These are phyloP conservation scores for Cataglyphis rosenhaueri DNA, from an alignment of 2,888 invertebrate species.

Conservation along the genomic window DNA sequence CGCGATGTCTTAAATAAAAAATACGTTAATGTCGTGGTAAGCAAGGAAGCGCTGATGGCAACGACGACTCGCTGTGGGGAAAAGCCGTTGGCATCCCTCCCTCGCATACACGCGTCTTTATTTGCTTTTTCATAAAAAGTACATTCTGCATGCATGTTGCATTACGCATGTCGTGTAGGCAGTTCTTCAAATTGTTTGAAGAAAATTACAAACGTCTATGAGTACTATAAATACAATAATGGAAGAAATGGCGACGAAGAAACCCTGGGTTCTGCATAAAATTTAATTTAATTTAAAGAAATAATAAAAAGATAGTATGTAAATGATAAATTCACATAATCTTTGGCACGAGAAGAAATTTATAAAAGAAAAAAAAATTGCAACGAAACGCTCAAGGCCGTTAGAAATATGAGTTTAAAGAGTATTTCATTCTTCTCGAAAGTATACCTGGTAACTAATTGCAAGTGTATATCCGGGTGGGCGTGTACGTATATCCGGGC, in stretches of 20 bases:
- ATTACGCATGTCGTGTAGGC: conserved; percentile 28
- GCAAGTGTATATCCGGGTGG: conserved; percentile 29
- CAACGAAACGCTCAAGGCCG: neutral
- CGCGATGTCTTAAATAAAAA: conserved; percentile 73
- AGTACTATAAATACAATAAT: neutral
- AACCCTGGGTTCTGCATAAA: neutral
- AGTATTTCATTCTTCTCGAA: neutral
- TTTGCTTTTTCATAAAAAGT: conserved; percentile 71
- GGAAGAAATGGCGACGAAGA: conserved; percentile 21
- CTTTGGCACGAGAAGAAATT: neutral
- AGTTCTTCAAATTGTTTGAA: neutral
- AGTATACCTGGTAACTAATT: conserved; percentile 32
- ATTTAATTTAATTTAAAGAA: neutral
- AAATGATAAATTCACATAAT: neutral
- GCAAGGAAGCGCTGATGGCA: conserved; percentile 40
- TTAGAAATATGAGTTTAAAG: conserved; percentile 7
- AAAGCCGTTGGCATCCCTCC: conserved; percentile 53
- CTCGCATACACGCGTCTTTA: conserved; percentile 66
- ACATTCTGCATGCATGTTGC: neutral
- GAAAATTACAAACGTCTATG: neutral
- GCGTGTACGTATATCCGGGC: conserved; percentile 26
- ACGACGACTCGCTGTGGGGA: conserved; percentile 14
- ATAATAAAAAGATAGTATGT: neutral
- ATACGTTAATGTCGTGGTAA: conserved; percentile 71
- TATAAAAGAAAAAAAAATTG: neutral